Evolutionary conservation across 1,140 invertebrate genomes (phyloP), one percentile per base, ranked within the genome.

Genomic region (Octopus bimaculoides): DNA sequence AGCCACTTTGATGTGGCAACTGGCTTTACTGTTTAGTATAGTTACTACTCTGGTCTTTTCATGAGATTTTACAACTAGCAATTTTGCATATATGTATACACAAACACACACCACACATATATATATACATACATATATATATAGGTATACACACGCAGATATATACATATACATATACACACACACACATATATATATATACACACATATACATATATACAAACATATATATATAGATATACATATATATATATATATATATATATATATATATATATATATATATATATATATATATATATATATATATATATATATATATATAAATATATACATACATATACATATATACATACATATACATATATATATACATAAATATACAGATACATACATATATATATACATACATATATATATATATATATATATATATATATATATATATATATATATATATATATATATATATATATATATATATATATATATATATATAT

Each of bases 191-290:
- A 61, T 14, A 61, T 14, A 61, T 14, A 61, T 14, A 61, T 14
- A 9, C 17, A 61, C 17, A 61, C 17, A 61, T 3, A 61, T 4
- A 61, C 17, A 61, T 3, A 61, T 61, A 61, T 61, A 61, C 14
- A 61, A 8, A 61, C 14, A 61, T 61, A 61, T 61, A 61, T 61
- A 61, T 61, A 61, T 61, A 61, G 7, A 61, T 61, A 61, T 61
- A 61, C 14, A 61, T 61, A 61, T 61, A 61, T 61, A 61, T 61
- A 61, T 61, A 61, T 61, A 61, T 61, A 14, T 61, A 61, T 61
- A 61, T 61, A 61, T 8, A 61, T 61, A 61, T 61, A 61, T 61
- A 61, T 61, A 61, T 61, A 61, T 61, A 61, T 61, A 61, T 61
- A 61, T 61, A 61, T 61, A 61, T 61, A 61, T 61, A 4, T 4